Evolutionary conservation across 2,888 invertebrate genomes (phyloP), one percentile per base, ranked within the genome.

Genomic region (Nasonia oneida): DNA sequence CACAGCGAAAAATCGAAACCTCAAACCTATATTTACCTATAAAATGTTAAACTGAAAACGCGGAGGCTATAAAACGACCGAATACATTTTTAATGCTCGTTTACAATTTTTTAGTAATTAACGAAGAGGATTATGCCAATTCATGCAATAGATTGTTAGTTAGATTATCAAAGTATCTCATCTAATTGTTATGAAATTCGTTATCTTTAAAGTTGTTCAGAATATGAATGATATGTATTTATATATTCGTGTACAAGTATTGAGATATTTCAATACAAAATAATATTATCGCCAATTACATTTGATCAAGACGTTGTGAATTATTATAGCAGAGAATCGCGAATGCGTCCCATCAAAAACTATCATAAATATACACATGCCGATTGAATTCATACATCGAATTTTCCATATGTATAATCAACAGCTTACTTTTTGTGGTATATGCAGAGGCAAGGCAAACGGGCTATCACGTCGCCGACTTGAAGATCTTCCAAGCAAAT

Each of bases 391-490:
- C 4, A 4, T 37, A n/a, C n/a, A 10, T 33, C 5, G 2, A 57
- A 8, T 39, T n/a, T 33, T 29, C 0, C 10, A 83, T 79, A 61
- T 61, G 18, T 37, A 29, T 37, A 61, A 73, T n/a, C 18, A 42
- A 64, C 10, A 64, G 92, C 94, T 94, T 94, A 98, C 98, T 96
- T 96, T 96, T 99, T 99, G 95, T 99, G 99, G 95, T 99, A 99
- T 95, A 99, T 98, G 96, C 99, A 99, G 92, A 99, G 97, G 95
- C 99, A 99, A 93, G 99, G 99, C 94, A 99, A 96, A 94, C 99
- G 97, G 92, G 99, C 99, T 94, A 99, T 99, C 91, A 97, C 97
- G 95, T 99, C 98, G 87, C 99, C 99, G 93, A 98, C 96, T 92
- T 96, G 96, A 93, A 99, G 96, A 93, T 99, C 99, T 94, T 99